Evolutionary conservation across 2,113 vertebrate species (phyloP).

Genomic region (Corynorhinus townsendii): DNA sequence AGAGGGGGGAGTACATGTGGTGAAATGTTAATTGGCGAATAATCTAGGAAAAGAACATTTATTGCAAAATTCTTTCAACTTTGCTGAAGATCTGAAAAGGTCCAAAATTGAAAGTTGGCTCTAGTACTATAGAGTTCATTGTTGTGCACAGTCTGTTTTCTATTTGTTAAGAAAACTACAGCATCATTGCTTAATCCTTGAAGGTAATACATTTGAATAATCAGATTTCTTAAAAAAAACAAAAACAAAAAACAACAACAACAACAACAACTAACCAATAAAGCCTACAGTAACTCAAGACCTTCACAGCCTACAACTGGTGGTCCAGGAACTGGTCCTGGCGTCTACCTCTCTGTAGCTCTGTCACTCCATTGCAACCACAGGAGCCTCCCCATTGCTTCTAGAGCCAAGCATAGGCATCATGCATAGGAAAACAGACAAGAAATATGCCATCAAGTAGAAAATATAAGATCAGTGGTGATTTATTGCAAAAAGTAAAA

Average conservation of each 20-base stretch:
- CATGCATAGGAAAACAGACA: not conserved
- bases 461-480: not conserved
- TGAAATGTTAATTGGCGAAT: not conserved
- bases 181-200: conserved; percentile 90
- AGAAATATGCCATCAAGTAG: not conserved
- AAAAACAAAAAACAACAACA: not conserved
- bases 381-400: not conserved
- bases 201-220: conserved; percentile 99
- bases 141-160: conserved; percentile 97
- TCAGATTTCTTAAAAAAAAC: conserved; percentile 85
- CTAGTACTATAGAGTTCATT: conserved; percentile 90
- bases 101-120: not conserved
- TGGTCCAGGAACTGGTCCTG: not conserved
- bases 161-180: conserved; percentile 94
- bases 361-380: not conserved
- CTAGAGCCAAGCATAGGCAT: not conserved
- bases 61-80: not conserved
- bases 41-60: not conserved
- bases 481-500: not conserved
- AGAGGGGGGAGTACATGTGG: not conserved
- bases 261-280: not conserved
- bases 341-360: not conserved
- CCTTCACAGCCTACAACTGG: not conserved
- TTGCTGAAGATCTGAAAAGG: conserved; percentile 24
- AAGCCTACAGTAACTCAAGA: not conserved